These are phyloP conservation scores for Calephelis perditalis DNA, from an alignment of 2,888 invertebrate species.

Conservation along the genomic window DNA sequence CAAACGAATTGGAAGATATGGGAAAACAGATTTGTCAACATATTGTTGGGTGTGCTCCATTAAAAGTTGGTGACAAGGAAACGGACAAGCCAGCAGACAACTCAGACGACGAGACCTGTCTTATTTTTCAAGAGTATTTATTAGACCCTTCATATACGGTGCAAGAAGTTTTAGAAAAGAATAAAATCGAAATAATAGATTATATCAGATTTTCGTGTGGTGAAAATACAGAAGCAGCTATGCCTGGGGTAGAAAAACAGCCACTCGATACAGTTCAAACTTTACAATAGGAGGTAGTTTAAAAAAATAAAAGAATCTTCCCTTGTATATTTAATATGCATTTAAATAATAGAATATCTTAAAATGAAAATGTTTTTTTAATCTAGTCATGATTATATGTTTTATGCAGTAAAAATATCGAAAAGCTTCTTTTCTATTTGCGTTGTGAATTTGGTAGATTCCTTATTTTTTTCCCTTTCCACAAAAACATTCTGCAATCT, in stretches of 20 bases:
- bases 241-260: slow-evolving; percentile 70
- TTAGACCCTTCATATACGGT: slow-evolving; percentile 87
- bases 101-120: slow-evolving; percentile 86
- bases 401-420: neutral
- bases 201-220: slow-evolving; percentile 94
- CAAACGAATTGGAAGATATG: slow-evolving; percentile 59
- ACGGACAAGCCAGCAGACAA: slow-evolving; percentile 80
- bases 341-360: slow-evolving; percentile 33
- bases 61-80: slow-evolving; percentile 82
- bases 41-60: slow-evolving; percentile 92
- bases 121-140: slow-evolving; percentile 93
- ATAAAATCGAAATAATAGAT: slow-evolving; percentile 83
- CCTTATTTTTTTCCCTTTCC: slow-evolving; percentile 55
- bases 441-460: slow-evolving; percentile 29
- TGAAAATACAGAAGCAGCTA: slow-evolving; percentile 69
- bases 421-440: neutral
- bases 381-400: too few relatives aligned
- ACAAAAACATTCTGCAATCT: slow-evolving; percentile 83
- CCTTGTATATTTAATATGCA: slow-evolving; percentile 33
- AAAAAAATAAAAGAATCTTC: slow-evolving; percentile 17
- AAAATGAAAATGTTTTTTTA: slow-evolving; percentile 11
- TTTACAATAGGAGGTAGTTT: slow-evolving; percentile 67
- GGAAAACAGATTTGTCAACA: slow-evolving; percentile 93
- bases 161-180: slow-evolving; percentile 82
- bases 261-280: slow-evolving; percentile 80